phyloP scores from a whole-genome alignment of 2,113 vertebrate genomes.

The Etheostoma cragini region DNA sequence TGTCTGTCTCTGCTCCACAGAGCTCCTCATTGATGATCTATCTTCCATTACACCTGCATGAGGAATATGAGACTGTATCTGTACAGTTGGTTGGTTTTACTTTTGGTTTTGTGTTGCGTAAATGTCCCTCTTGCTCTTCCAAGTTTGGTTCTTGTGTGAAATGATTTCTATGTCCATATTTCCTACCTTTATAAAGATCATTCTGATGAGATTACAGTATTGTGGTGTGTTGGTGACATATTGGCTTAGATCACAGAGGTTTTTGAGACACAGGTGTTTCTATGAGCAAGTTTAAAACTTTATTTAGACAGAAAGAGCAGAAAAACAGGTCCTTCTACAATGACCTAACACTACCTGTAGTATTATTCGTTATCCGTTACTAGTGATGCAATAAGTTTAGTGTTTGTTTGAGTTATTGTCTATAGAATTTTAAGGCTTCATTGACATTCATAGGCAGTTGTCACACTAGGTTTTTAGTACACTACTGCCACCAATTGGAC shows the following conservation, averaged over 20 bases:
- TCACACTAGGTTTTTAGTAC: background rate
- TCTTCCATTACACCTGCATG: constrained; percentile 9
- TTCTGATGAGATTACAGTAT: background rate
- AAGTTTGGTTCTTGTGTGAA: background rate
- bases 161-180: background rate
- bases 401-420: background rate
- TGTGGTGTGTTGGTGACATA: background rate
- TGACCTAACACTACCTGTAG: background rate
- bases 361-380: background rate
- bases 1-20: constrained; percentile 41
- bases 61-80: background rate
- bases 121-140: background rate
- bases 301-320: background rate
- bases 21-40: constrained; percentile 12
- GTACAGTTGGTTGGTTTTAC: background rate
- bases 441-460: background rate
- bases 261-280: background rate
- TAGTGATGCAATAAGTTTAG: background rate
- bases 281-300: background rate
- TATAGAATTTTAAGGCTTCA: background rate
- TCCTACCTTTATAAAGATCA: background rate
- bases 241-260: background rate
- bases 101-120: constrained; percentile 21
- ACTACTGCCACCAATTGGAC: constrained; percentile 64
- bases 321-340: background rate